Base-by-base conservation (phyloP, 2,888 invertebrate genomes). In the Andrena hattorfiana region DNA sequence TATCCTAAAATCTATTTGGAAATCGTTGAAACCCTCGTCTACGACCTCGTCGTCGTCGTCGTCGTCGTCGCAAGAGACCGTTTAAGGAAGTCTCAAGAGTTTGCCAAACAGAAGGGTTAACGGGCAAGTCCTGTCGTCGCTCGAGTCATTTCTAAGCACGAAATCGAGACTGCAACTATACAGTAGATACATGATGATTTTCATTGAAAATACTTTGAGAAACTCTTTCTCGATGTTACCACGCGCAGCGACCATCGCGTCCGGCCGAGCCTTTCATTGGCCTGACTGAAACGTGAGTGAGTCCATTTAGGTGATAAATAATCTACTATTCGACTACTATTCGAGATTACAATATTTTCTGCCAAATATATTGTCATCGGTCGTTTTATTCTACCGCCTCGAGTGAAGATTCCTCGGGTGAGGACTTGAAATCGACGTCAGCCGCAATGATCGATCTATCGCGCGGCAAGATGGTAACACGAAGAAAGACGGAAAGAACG, bases 1-100 rank as follows among this genome's bases (percentile, higher is more conserved):
- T 60, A 68, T 68, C 32, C 32, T 32, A 67, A 67, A 32, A 49
- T 60, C 74, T 60, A 74, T 32, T 30, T n/a, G n/a, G 30, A 30
- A 30, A 32, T 75, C 16, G n/a, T 35, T 32, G 56, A 6, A 60
- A 75, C 16, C 20, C 16, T 30, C 26, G 35, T 16, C 10, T 66
- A 56, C 23, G 32, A 26, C 13, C 13, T n/a, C 32, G 8, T 60
- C 26, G 51, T 8, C 32, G 32, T 6, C 30, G 30, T 30, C 26
- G 26, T 26, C 26, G 26, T n/a, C 26, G 49, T 68, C 16, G 26
- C 30, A 69, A 59, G 48, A 48, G 56, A 26, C 13, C 4, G 13
- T 23, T 35, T 5, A 2, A 23, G 10, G 5, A 13, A 63, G 13
- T 13, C 20, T 49, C 68, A 56, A 48, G 51, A 54, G 49, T 10